Percentiles rank a stretch among this genome's conserved stretches.
These are phyloP conservation scores for Cataglyphis hispanica DNA, from an alignment of 1,140 invertebrate genomes.

Conservation along the genomic window DNA sequence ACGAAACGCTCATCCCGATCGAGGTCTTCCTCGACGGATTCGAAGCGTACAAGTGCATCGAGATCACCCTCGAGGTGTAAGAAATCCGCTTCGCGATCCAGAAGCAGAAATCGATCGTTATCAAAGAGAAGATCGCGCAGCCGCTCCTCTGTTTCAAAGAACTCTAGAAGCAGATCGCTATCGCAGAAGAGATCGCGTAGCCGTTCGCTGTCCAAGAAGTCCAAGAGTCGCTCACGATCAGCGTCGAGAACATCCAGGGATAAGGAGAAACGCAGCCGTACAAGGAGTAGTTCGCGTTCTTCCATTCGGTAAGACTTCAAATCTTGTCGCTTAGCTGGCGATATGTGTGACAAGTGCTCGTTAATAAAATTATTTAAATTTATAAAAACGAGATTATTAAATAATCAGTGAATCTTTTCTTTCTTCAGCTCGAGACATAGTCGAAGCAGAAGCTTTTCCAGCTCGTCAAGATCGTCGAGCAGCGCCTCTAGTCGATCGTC, in stretches of 20 bases:
- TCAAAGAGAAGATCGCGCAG: constrained; percentile 75
- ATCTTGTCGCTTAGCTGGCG: neutral
- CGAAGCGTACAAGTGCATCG: constrained; percentile 72
- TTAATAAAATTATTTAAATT: constrained; percentile 29
- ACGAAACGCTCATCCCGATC: constrained; percentile 64
- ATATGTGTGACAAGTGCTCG: neutral
- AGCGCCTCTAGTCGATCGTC: constrained; percentile 79
- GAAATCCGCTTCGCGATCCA: constrained; percentile 75
- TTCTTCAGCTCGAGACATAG: constrained; percentile 79
- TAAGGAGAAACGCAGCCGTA: constrained; percentile 80
- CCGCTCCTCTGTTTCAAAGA: constrained; percentile 74
- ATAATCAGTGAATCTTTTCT: neutral
- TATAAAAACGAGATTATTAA: neutral
- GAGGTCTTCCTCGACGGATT: constrained; percentile 68
- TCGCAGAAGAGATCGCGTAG: constrained; percentile 74
- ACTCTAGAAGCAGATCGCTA: constrained; percentile 74
- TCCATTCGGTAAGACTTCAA: constrained; percentile 77
- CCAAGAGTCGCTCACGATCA: constrained; percentile 79
- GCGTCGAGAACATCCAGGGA: constrained; percentile 78
- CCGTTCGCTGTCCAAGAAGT: constrained; percentile 76
- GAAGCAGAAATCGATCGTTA: constrained; percentile 76
- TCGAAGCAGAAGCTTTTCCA: constrained; percentile 81
- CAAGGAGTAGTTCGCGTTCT: constrained; percentile 81
- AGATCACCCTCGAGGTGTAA: constrained; percentile 76
- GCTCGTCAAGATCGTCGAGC: constrained; percentile 82